Evolutionary conservation across 2,797 vertebrate genomes (phyloP), one percentile per base, ranked within the genome.

Genomic region (Nannoperca australis): DNA sequence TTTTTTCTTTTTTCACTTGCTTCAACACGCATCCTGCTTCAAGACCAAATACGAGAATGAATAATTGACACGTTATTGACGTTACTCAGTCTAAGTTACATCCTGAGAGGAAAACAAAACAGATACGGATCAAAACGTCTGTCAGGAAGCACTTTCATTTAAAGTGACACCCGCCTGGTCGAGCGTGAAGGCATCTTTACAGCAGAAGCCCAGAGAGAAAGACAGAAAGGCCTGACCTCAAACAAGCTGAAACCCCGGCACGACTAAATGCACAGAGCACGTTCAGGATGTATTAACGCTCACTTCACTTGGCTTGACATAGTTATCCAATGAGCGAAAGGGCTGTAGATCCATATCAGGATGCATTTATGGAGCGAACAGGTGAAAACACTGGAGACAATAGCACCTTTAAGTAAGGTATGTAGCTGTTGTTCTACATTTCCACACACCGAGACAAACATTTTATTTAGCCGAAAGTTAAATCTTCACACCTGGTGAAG

Each of bases 161-260:
- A 40, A 63, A 59, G 81, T 62, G 18, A 83, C 51, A 27, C 50
- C 3, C 0, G 30, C 0, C 70, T 24, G 61, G 18, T 79, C 1
- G 15, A 78, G 72, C 69, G 10, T 62, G 69, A 6, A 22, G 49
- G 47, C 42, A 62, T 77, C 63, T 69, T 79, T 49, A 60, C 63
- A 62, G 42, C 42, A 58, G 0, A 20, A 73, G 24, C 50, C 22
- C 59, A 30, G 47, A 74, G 56, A 51, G 34, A 56, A 27, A 27
- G 24, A 27, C 24, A 27, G 24, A 72, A 32, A 4, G 30, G n/a
- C 10, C 38, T 50, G 47, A 70, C 60, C 59, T 70, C 30, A 44
- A 50, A 30, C 32, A 54, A 17, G 56, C 58, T 1, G 38, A 62
- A 42, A 40, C 53, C 3, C 13, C 17, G 30, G n/a, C 53, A 59